Conservation (phyloP, 2,797 vertebrate genomes). For the Salmo trutta region DNA sequence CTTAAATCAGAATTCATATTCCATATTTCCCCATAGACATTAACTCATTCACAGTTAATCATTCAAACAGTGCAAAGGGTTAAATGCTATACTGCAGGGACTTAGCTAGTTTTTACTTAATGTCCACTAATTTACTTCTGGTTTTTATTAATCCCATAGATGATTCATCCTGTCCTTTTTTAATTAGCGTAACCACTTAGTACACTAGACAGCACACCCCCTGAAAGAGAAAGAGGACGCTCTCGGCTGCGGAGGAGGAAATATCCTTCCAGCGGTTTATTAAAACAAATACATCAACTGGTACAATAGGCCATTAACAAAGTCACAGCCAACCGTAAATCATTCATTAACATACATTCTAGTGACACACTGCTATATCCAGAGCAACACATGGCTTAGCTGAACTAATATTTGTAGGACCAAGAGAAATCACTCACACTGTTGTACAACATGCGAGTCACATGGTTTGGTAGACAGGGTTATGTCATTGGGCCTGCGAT, state of each 20-base stretch:
- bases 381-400: conserved; percentile 63
- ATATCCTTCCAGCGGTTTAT: conserved; percentile 57
- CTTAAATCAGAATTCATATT: neutral
- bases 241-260: conserved; percentile 40
- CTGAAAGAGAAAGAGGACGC: conserved; percentile 27
- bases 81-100: conserved; percentile 5
- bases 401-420: conserved; percentile 76
- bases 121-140: conserved; percentile 45
- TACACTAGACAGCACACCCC: conserved; percentile 36
- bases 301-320: conserved; percentile 72
- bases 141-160: conserved; percentile 36
- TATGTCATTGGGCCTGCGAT: neutral
- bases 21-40: neutral
- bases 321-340: conserved; percentile 70
- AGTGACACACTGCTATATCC: conserved; percentile 50
- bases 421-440: conserved; percentile 70
- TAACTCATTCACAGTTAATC: conserved; percentile 1
- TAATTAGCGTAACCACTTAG: conserved; percentile 61
- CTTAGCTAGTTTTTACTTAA: conserved; percentile 32
- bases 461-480: conserved; percentile 38
- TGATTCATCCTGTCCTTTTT: conserved; percentile 51
- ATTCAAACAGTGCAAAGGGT: neutral
- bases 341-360: conserved; percentile 68
- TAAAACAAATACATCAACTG: conserved; percentile 64
- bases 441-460: conserved; percentile 62